Base-by-base conservation (phyloP, 2,113 vertebrate genomes). In the Hypocryptadius cinnamomeus region DNA sequence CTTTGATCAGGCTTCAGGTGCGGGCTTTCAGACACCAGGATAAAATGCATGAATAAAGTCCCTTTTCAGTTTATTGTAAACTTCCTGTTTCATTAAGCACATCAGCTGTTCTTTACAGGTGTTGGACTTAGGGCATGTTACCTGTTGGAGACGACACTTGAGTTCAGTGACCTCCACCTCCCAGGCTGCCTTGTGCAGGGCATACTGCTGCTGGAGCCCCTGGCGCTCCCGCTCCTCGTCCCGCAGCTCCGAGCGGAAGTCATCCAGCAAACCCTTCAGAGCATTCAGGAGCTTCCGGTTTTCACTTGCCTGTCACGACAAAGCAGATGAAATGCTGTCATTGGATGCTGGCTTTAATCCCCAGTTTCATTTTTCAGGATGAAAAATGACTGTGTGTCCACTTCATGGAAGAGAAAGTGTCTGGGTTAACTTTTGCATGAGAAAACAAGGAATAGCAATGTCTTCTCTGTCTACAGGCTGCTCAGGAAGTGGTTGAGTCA, bases 101-200 rank as follows among this genome's bases (percentile, higher is more conserved):
- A 57, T 63, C 28, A 42, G 71, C 10, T 23, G 37, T 31, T 56
- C 42, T 50, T 77, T 15, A 24, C 3, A 1, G 3, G 31, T 13
- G 12, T 20, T 33, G 53, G 40, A 7, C 0, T 0, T 0, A 0
- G 47, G 25, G 37, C 21, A 68, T 0, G 0, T 91, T 98, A 99
- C 99, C 99, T 99, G 98, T 4, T 98, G 79, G 8, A 99, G 96
- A 78, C 97, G 98, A 94, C 99, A 98, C 94, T 98, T 99, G 80
- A 99, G 98, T 40, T 98, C 94, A 6, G 98, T 97, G 96, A 98
- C 97, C 90, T 99, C 99, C 94, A 99, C 97, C 74, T 99, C 98
- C 99, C 99, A 99, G 85, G 98, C 94, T 5, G 99, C 99, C 96
- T 98, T 99, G 96, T 99, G 98, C 50, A 97, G 98, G 87, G 98